Conservation (phyloP, 2,888 invertebrate species). For the Lasioglossum zephyrum region DNA sequence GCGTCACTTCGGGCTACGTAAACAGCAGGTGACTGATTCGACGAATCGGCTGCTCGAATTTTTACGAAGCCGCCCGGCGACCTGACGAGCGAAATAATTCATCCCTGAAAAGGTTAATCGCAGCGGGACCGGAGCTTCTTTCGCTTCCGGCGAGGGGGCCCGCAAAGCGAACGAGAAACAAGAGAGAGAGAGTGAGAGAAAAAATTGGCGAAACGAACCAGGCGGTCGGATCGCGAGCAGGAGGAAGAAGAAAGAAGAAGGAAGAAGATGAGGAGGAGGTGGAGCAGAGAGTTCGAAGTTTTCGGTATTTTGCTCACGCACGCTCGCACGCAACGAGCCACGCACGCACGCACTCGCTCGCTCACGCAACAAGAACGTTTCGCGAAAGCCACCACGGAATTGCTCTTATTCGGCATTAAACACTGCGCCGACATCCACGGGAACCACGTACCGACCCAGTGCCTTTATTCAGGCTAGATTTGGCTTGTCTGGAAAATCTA, state of each 20-base stretch:
- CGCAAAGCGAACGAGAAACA: slow-evolving; percentile 49
- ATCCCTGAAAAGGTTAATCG: slow-evolving; percentile 76
- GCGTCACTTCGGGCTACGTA: slow-evolving; percentile 54
- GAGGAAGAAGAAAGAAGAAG: slow-evolving; percentile 12
- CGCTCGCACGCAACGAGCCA: slow-evolving; percentile 77
- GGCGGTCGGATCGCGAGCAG: slow-evolving; percentile 14
- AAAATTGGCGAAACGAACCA: slow-evolving; percentile 37
- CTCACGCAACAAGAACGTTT: slow-evolving; percentile 74
- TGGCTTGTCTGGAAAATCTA: background rate
- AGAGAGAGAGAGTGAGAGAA: slow-evolving; percentile 29
- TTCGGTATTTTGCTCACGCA: slow-evolving; percentile 83
- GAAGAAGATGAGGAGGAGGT: slow-evolving; percentile 32
- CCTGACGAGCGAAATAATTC: slow-evolving; percentile 73
- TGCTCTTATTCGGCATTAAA: slow-evolving; percentile 49
- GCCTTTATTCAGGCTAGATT: slow-evolving; percentile 45
- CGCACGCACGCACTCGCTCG: slow-evolving; percentile 74
- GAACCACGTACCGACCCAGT: slow-evolving; percentile 41
- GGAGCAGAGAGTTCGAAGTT: slow-evolving; percentile 65
- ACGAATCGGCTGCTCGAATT: slow-evolving; percentile 58
- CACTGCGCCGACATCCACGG: background rate
- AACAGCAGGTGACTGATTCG: slow-evolving; percentile 68
- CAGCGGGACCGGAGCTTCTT: slow-evolving; percentile 72
- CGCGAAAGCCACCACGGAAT: slow-evolving; percentile 59
- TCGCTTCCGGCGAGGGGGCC: slow-evolving; percentile 70
- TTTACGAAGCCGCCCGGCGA: slow-evolving; percentile 57